phyloP scores from a whole-genome alignment of 2,113 vertebrate genomes.

The Atractosteus spatula region DNA sequence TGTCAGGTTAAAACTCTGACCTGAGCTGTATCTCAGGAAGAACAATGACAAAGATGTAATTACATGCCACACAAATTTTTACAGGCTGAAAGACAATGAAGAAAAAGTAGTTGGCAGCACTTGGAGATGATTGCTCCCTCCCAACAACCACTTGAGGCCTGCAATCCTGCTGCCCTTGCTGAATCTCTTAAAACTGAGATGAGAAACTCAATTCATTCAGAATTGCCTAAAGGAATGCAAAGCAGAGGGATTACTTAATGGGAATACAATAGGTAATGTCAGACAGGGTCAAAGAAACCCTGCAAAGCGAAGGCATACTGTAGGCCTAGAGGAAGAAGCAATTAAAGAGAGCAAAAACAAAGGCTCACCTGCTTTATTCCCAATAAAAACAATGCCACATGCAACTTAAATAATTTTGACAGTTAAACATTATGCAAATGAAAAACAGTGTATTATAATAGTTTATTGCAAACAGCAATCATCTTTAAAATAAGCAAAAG shows the following conservation, averaged over 20 bases:
- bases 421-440: constrained; percentile 28
- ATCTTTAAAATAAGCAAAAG: constrained; percentile 9
- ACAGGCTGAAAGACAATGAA: too few relatives aligned
- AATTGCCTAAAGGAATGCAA: not conserved
- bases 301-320: too few relatives aligned
- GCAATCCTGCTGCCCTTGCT: too few relatives aligned
- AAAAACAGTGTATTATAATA: constrained; percentile 16
- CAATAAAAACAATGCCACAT: too few relatives aligned
- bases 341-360: too few relatives aligned
- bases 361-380: not conserved
- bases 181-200: not conserved
- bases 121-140: too few relatives aligned
- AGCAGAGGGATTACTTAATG: constrained; percentile 4
- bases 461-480: constrained; percentile 60
- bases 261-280: constrained; percentile 4
- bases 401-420: not conserved
- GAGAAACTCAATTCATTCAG: not conserved
- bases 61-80: too few relatives aligned
- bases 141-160: too few relatives aligned
- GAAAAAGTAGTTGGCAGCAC: too few relatives aligned
- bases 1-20: too few relatives aligned
- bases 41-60: too few relatives aligned
- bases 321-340: not conserved
- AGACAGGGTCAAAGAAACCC: not conserved
- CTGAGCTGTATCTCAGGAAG: too few relatives aligned